Conservation (phyloP, 2,888 invertebrate species). For the Phania funesta region DNA sequence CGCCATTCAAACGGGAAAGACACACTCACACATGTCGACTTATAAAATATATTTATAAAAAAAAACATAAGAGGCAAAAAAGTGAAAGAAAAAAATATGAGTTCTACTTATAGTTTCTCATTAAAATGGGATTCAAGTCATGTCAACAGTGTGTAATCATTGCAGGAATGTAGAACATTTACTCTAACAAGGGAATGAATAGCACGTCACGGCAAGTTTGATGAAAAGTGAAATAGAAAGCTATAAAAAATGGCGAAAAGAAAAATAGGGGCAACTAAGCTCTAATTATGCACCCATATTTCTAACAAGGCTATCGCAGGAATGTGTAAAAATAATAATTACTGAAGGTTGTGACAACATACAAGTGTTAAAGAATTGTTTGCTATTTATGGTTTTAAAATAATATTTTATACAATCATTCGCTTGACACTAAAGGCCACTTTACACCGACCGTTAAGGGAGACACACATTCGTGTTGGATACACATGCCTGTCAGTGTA, state of each 20-base stretch:
- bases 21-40: constrained; percentile 15
- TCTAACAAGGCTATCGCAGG: background rate
- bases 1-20: background rate
- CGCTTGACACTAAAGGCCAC: too few species aligned
- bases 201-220: constrained; percentile 6
- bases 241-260: background rate
- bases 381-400: too few species aligned
- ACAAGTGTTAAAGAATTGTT: background rate
- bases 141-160: constrained; percentile 63
- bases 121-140: constrained; percentile 64
- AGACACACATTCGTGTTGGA: too few species aligned
- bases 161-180: constrained; percentile 57
- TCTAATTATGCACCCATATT: constrained; percentile 7
- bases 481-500: too few species aligned
- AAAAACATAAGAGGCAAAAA: background rate
- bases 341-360: constrained; percentile 43
- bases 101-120: constrained; percentile 62
- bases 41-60: constrained; percentile 38
- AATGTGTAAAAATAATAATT: constrained; percentile 5
- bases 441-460: too few species aligned
- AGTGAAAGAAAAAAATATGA: background rate
- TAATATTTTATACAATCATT: too few species aligned
- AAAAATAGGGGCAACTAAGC: background rate
- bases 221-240: constrained; percentile 16
- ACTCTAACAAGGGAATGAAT: constrained; percentile 50